Conservation (phyloP, 2,888 invertebrate genomes). For the Temnothorax rugatulus region DNA sequence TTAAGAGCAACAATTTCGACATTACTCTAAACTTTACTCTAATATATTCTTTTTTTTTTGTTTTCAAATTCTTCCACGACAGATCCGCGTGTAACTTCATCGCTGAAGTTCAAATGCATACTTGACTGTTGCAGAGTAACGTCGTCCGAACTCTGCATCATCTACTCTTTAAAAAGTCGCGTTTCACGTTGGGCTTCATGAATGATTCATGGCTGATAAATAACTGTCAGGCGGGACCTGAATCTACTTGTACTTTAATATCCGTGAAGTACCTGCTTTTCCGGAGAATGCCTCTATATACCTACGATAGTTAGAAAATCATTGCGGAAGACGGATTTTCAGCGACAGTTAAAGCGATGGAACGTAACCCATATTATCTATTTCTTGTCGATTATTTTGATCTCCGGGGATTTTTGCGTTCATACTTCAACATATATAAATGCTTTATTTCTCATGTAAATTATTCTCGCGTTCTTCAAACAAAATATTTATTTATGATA, state of each 20-base stretch:
- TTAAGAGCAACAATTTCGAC: conserved; percentile 13
- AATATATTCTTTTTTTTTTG: neutral
- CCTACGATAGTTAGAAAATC: conserved; percentile 27
- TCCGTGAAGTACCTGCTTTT: conserved; percentile 39
- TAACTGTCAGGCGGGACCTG: conserved; percentile 44
- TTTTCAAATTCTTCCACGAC: neutral
- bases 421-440: neutral
- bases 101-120: neutral
- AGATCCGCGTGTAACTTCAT: neutral
- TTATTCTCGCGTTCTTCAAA: neutral
- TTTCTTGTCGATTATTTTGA: neutral
- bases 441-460: neutral
- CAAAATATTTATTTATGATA: neutral
- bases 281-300: conserved; percentile 17
- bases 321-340: conserved; percentile 32
- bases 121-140: conserved; percentile 7
- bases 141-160: conserved; percentile 17
- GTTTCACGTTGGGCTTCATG: conserved; percentile 32
- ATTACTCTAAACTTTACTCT: neutral
- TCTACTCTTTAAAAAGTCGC: conserved; percentile 40
- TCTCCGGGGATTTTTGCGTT: neutral
- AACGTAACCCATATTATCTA: neutral
- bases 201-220: conserved; percentile 53
- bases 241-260: conserved; percentile 55
- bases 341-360: neutral